These are phyloP conservation scores for Coregonus suidteri DNA, from an alignment of 2,797 vertebrate genomes.

Conservation along the genomic window DNA sequence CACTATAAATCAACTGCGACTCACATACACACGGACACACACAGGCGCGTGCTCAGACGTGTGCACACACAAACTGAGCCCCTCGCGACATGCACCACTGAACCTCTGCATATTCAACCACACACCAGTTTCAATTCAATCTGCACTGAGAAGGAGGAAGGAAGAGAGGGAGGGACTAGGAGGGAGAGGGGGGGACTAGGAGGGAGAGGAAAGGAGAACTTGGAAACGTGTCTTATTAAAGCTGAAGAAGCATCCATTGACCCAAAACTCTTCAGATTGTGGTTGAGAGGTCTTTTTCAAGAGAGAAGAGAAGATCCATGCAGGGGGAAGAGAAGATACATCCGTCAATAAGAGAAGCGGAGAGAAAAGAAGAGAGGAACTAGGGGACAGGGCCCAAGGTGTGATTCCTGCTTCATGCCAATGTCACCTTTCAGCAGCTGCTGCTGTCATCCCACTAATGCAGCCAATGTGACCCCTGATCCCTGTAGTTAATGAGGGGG, in stretches of 20 bases:
- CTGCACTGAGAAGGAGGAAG: neutral
- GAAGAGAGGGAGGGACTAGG: slow-evolving; percentile 10
- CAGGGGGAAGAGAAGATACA: neutral
- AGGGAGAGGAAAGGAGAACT: slow-evolving; percentile 1
- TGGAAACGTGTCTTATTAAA: neutral
- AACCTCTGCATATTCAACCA: slow-evolving; percentile 48
- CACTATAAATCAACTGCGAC: slow-evolving; percentile 54
- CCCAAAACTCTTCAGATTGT: neutral
- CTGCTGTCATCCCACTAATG: slow-evolving; percentile 70
- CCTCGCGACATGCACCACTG: neutral
- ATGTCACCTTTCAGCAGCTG: slow-evolving; percentile 76
- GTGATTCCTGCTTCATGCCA: slow-evolving; percentile 54
- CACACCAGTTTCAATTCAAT: slow-evolving; percentile 20
- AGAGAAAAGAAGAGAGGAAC: slow-evolving; percentile 36
- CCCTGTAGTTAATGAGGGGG: slow-evolving; percentile 65
- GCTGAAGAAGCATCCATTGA: neutral
- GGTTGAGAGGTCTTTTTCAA: neutral
- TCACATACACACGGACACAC: slow-evolving; percentile 17
- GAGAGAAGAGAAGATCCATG: neutral
- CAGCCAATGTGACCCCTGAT: slow-evolving; percentile 60
- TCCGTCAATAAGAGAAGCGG: slow-evolving; percentile 31
- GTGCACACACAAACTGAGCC: slow-evolving; percentile 2
- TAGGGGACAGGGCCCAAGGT: slow-evolving; percentile 53
- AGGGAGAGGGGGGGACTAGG: neutral
- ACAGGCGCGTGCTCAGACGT: slow-evolving; percentile 17